A percentile compares a stretch with the other conserved stretches of the same genome.
Evolutionary conservation across 2,797 vertebrate genomes (phyloP).

Genomic region (Trachurus trachurus): DNA sequence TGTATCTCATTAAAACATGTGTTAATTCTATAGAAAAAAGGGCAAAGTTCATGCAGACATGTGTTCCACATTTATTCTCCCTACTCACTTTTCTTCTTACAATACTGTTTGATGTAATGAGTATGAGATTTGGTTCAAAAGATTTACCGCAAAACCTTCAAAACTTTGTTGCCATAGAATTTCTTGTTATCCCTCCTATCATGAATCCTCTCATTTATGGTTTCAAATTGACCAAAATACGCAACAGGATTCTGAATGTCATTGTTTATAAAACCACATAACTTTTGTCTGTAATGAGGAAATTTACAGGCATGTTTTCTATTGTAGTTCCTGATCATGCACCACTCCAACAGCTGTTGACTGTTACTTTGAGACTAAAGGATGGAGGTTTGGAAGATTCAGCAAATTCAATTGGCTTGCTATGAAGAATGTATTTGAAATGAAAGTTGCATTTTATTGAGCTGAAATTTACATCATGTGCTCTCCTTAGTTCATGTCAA

Average conservation of each 20-base stretch:
- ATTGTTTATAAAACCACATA: neutral
- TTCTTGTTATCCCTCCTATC: constrained; percentile 58
- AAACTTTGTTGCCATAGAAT: constrained; percentile 55
- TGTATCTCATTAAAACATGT: constrained; percentile 57
- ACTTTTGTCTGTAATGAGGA: neutral
- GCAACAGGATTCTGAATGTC: neutral
- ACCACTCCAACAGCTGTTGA: too few relatives aligned
- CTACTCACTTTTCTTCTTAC: constrained; percentile 9
- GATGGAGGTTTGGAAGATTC: too few relatives aligned
- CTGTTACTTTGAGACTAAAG: too few relatives aligned
- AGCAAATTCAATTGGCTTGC: too few relatives aligned
- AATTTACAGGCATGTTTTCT: too few relatives aligned
- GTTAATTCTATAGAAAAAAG: constrained; percentile 53
- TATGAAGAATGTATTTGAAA: too few relatives aligned
- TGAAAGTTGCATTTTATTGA: too few relatives aligned
- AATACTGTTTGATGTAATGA: constrained; percentile 30
- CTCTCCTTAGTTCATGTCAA: too few relatives aligned
- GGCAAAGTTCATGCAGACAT: constrained; percentile 70
- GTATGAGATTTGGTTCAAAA: constrained; percentile 10
- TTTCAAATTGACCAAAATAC: constrained; percentile 58
- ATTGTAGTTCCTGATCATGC: too few relatives aligned
- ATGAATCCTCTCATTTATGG: constrained; percentile 74
- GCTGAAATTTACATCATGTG: too few relatives aligned
- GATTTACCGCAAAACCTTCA: constrained; percentile 6
- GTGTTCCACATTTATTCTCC: constrained; percentile 64